A percentile compares a stretch with the other conserved stretches of the same genome.
Conservation (phyloP, 2,888 invertebrate species). For the Cheilosia vulpina region DNA sequence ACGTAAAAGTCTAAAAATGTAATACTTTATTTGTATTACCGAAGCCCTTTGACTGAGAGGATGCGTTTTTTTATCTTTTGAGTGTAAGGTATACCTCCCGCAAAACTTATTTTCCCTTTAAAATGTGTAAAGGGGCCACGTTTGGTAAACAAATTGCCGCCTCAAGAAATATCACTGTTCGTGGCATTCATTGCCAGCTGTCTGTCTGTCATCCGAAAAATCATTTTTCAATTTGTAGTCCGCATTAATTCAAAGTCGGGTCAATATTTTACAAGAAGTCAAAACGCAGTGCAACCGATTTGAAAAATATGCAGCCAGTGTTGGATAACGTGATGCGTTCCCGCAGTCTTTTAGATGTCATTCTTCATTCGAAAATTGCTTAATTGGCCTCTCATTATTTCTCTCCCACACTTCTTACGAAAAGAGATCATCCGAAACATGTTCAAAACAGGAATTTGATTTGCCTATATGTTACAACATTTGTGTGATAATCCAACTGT, state of each 20-base stretch:
- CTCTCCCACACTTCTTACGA: conserved; percentile 66
- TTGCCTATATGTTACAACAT: conserved; percentile 64
- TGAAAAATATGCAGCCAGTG: conserved; percentile 58
- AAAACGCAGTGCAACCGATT: conserved; percentile 31
- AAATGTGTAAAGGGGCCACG: no score
- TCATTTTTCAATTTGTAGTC: no score
- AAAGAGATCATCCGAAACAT: conserved; percentile 42
- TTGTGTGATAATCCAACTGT: conserved; percentile 54
- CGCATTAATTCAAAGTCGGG: background rate
- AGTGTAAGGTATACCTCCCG: no score
- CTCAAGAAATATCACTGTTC: no score
- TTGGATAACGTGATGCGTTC: conserved; percentile 28
- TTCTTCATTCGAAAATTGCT: conserved; percentile 58
- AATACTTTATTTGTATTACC: no score
- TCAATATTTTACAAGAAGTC: conserved; percentile 36
- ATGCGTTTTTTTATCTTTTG: no score
- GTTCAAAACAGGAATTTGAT: conserved; percentile 62
- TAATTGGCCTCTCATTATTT: conserved; percentile 52
- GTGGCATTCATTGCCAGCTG: no score
- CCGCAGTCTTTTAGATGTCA: conserved; percentile 54
- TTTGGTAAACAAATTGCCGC: no score
- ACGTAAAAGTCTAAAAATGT: no score
- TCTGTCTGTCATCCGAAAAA: no score
- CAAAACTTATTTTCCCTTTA: no score
- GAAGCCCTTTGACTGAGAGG: no score